Conservation (phyloP, 2,113 vertebrate genomes). For the Nipponia nippon region DNA sequence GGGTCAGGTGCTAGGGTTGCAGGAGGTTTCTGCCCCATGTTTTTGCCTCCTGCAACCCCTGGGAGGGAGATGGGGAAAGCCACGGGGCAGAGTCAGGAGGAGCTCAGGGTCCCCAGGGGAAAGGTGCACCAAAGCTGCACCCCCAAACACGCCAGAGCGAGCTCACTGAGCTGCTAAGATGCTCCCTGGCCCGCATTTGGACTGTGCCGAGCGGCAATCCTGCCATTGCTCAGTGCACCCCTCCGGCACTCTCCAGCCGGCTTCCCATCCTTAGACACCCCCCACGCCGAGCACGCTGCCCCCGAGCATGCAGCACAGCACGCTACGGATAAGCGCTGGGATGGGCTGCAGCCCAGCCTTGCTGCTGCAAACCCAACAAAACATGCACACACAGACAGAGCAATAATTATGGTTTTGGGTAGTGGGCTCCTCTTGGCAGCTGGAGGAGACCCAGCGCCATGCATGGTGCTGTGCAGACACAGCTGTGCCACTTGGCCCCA, state of each 20-base stretch:
- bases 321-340: background rate
- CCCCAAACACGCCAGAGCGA: background rate
- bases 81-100: background rate
- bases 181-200: background rate
- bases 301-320: background rate
- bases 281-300: fast-evolving
- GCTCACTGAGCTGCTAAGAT: background rate
- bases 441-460: background rate
- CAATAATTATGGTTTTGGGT: background rate
- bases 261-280: background rate
- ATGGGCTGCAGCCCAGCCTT: background rate
- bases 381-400: background rate
- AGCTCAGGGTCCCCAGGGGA: background rate
- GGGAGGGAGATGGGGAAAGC: background rate
- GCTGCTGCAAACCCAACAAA: constrained; percentile 1
- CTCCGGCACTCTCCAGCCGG: fast-evolving
- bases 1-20: background rate
- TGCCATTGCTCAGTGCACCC: background rate
- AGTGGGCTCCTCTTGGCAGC: background rate
- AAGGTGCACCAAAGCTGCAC: background rate
- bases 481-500: background rate
- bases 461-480: background rate
- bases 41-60: background rate
- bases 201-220: background rate
- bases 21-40: background rate